These are phyloP conservation scores for Anoncus sp. DNA, from an alignment of 2,888 invertebrate species.

Conservation along the genomic window DNA sequence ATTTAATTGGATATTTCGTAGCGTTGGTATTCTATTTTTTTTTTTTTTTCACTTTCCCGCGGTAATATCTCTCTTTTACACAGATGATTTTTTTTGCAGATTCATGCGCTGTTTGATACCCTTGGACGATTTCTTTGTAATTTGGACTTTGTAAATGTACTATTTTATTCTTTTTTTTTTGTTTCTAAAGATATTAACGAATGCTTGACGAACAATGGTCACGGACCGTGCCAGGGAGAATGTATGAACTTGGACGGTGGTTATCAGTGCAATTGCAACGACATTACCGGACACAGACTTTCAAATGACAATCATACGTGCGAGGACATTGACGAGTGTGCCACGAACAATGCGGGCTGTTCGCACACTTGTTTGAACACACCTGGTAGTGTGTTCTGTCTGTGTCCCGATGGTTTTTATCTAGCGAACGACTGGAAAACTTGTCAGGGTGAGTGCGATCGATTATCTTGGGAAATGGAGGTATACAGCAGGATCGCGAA, in stretches of 20 bases:
- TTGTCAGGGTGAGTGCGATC: slow-evolving; percentile 74
- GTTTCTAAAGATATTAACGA: slow-evolving; percentile 85
- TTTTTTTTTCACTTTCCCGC: slow-evolving; percentile 1
- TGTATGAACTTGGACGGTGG: slow-evolving; percentile 86
- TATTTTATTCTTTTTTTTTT: slow-evolving; percentile 7
- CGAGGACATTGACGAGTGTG: slow-evolving; percentile 85
- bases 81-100: slow-evolving; percentile 15
- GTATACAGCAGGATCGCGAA: not conserved
- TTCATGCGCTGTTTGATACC: slow-evolving; percentile 8
- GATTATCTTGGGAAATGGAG: not conserved
- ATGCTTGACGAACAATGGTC: slow-evolving; percentile 86
- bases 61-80: not conserved
- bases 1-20: slow-evolving; percentile 54
- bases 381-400: slow-evolving; percentile 83
- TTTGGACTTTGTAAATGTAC: not conserved
- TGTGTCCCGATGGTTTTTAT: slow-evolving; percentile 78
- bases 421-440: slow-evolving; percentile 77
- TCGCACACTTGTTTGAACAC: slow-evolving; percentile 86
- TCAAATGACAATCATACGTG: slow-evolving; percentile 85
- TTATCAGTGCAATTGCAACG: slow-evolving; percentile 86
- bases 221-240: slow-evolving; percentile 87
- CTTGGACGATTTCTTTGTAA: not conserved
- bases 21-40: slow-evolving; percentile 20
- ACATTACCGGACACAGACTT: slow-evolving; percentile 86
- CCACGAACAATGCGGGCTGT: slow-evolving; percentile 85